These are phyloP conservation scores for Lochmaea capreae DNA, from an alignment of 2,888 invertebrate species.

Conservation along the genomic window DNA sequence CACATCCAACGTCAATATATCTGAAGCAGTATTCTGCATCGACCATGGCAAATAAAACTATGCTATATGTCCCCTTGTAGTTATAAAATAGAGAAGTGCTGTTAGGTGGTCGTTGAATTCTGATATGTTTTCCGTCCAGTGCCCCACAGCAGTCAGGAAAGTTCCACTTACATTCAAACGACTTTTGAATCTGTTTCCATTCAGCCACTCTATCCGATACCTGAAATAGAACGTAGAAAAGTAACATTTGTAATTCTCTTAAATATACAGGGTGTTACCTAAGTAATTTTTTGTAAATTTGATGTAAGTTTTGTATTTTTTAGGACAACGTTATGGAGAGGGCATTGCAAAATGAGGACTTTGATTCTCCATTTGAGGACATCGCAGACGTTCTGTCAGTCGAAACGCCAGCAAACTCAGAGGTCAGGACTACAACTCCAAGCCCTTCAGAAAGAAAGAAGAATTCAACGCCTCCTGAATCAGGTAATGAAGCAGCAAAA, in stretches of 20 bases:
- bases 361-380: conserved; percentile 15
- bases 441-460: conserved; percentile 24
- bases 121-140: conserved; percentile 57
- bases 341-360: conserved; percentile 25
- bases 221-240: conserved; percentile 27
- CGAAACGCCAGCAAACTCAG: conserved; percentile 13
- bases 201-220: conserved; percentile 19
- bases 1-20: conserved; percentile 21
- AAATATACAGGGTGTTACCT: not conserved
- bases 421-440: conserved; percentile 22
- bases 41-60: conserved; percentile 59
- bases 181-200: conserved; percentile 25
- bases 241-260: not conserved
- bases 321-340: conserved; percentile 21
- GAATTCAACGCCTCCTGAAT: conserved; percentile 13
- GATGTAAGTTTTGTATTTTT: conserved; percentile 7
- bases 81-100: too few species aligned
- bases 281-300: conserved; percentile 3
- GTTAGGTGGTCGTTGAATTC: conserved; percentile 43
- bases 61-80: conserved; percentile 20
- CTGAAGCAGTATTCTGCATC: conserved; percentile 50
- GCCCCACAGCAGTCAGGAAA: conserved; percentile 57
- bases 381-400: conserved; percentile 17
- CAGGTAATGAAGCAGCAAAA: conserved; percentile 27
- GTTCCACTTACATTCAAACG: conserved; percentile 27